Conservation (phyloP, 2,888 invertebrate genomes). For the Galeruca laticollis region DNA sequence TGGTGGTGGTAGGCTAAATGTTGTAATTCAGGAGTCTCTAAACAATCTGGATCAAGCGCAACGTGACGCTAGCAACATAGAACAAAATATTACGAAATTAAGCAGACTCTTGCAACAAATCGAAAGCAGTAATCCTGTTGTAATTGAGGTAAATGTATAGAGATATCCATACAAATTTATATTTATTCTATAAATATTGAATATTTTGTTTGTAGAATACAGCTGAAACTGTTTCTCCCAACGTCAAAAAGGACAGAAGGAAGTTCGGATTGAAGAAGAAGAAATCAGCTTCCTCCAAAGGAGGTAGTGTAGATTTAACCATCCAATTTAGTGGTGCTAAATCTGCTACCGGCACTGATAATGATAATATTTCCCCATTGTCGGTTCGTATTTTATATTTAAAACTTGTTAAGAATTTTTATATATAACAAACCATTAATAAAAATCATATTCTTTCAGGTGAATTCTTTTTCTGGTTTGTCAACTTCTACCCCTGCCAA, state of each 20-base stretch:
- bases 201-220: conserved; percentile 33
- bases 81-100: conserved; percentile 78
- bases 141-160: conserved; percentile 50
- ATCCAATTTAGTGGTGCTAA: conserved; percentile 63
- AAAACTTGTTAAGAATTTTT: not conserved
- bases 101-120: conserved; percentile 73
- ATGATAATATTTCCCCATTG: conserved; percentile 65
- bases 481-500: conserved; percentile 53
- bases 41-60: conserved; percentile 74
- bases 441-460: conserved; percentile 46
- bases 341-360: conserved; percentile 56
- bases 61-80: conserved; percentile 75
- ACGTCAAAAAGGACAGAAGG: conserved; percentile 76
- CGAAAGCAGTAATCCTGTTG: conserved; percentile 58
- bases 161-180: not conserved
- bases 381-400: conserved; percentile 61
- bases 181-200: not conserved
- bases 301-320: conserved; percentile 73
- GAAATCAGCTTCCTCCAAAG: conserved; percentile 69
- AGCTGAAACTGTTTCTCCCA: conserved; percentile 63
- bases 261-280: conserved; percentile 79
- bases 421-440: conserved; percentile 1
- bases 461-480: conserved; percentile 60
- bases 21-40: conserved; percentile 79
- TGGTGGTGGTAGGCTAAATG: conserved; percentile 70